Base-by-base conservation (phyloP, 1,140 invertebrate species). In the Acyrthosiphon pisum region DNA sequence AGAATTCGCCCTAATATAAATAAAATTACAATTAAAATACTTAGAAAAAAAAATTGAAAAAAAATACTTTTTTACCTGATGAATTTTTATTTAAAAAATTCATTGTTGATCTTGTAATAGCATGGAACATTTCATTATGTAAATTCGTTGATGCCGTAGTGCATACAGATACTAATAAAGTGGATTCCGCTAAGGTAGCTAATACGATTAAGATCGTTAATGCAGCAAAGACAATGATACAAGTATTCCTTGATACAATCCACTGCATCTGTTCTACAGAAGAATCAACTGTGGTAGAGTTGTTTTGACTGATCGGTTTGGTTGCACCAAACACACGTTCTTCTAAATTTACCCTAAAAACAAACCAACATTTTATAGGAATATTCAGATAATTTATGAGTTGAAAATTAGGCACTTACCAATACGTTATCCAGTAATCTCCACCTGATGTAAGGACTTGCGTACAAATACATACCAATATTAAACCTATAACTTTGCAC, bases 81-180 rank as follows among this genome's bases (percentile, higher is more conserved):
- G 98, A 97, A 95, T 99, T 99, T 20, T 96, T 97, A 94, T 98
- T 98, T 95, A 99, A 99, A 95, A 99, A 99, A 18, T 96, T 96
- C 96, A 99, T 98, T 2, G 97, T 97, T 0, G 98, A 97, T 11
- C 97, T 96, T 46, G 98, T 96, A 2, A 99, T 96, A 91, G 97
- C 97, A 23, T 95, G 95, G 94, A 99, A 99, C 97, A 99, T 98
- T 20, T 95, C 95, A 94, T 99, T 97, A 94, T 99, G 98, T 2
- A 98, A 95, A 30, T 95, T 96, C 88, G 97, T 96, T 0, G 98
- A 98, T 14, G 98, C 97, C 56, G 96, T 95, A 95, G 98, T 97
- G 93, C 98, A 98, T 94, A 98, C 96, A 94, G 96, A 95, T 94
- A 98, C 98, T 95, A 98, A 99, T 9, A 96, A 94, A 60, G 97